phyloP scores from a whole-genome alignment of 2,888 invertebrate species.

The Sphecodes monilicornis region DNA sequence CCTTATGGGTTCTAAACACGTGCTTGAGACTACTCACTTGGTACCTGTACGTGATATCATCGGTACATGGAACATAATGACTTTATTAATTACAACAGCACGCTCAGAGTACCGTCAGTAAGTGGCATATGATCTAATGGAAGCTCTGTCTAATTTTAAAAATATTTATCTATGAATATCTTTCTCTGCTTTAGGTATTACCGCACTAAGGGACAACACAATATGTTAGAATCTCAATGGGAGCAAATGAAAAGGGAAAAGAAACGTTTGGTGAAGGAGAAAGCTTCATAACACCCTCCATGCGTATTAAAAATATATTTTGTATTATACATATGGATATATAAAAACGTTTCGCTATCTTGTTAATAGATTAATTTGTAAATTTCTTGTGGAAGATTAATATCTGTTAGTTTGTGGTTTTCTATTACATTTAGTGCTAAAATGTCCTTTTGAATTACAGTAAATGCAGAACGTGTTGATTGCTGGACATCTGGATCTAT shows the following conservation, averaged over 20 bases:
- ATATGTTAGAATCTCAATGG: slow-evolving; percentile 33
- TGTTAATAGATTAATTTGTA: background rate
- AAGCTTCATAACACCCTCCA: background rate
- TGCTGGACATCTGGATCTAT: slow-evolving; percentile 25
- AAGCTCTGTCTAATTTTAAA: background rate
- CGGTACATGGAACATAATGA: slow-evolving; percentile 27
- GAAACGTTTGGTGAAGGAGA: background rate
- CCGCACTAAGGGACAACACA: slow-evolving; percentile 29
- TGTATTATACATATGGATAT: background rate
- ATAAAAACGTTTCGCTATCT: background rate
- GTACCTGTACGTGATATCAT: slow-evolving; percentile 37
- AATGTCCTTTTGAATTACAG: slow-evolving; percentile 16
- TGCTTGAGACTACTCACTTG: slow-evolving; percentile 39
- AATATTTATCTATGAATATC: background rate
- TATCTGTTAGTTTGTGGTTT: background rate
- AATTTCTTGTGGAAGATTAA: background rate
- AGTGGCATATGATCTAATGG: slow-evolving; percentile 15
- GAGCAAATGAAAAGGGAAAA: slow-evolving; percentile 26
- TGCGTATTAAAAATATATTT: background rate
- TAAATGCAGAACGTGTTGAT: background rate
- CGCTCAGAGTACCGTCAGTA: slow-evolving; percentile 48
- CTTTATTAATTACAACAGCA: slow-evolving; percentile 18
- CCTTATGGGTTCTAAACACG: background rate
- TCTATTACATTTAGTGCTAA: slow-evolving; percentile 7
- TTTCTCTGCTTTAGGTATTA: slow-evolving; percentile 31